Conservation (phyloP, 2,113 vertebrate genomes). For the Synchiropus splendidus region DNA sequence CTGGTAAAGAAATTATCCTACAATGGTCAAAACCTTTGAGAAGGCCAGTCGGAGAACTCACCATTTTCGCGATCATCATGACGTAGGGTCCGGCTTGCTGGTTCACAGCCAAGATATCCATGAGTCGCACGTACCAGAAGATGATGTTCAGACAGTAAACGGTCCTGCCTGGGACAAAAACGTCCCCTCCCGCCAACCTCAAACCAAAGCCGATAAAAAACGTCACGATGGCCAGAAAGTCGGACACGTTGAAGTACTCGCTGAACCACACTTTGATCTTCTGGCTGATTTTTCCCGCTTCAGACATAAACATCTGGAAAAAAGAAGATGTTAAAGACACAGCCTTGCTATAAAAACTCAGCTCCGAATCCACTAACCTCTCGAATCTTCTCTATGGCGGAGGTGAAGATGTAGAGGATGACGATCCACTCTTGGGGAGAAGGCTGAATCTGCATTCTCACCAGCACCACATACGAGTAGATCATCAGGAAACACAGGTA, state of each 20-base stretch:
- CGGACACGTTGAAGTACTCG: constrained; percentile 93
- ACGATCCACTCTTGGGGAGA: constrained; percentile 93
- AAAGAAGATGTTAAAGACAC: background rate
- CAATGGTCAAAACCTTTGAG: too few species aligned
- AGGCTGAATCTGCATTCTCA: constrained; percentile 78
- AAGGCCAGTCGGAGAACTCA: constrained; percentile 69
- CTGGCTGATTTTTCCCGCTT: constrained; percentile 94
- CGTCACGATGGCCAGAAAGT: constrained; percentile 87
- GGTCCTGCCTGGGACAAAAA: constrained; percentile 79
- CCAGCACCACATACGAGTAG: constrained; percentile 93
- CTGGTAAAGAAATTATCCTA: too few species aligned
- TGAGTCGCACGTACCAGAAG: constrained; percentile 97
- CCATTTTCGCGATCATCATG: constrained; percentile 99
- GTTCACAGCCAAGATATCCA: constrained; percentile 95
- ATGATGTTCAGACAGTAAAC: constrained; percentile 97
- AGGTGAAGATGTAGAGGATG: constrained; percentile 95
- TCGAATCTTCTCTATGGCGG: constrained; percentile 91
- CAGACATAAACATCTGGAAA: constrained; percentile 93
- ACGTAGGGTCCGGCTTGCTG: constrained; percentile 97
- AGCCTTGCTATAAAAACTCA: background rate
- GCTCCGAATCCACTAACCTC: constrained; percentile 69
- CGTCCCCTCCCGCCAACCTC: constrained; percentile 72
- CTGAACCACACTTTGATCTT: constrained; percentile 98
- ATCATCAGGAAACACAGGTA: constrained; percentile 95
- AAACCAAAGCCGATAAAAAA: constrained; percentile 92